Percentiles rank a stretch among this genome's conserved stretches.
These are phyloP conservation scores for Platorchestia sp. DNA, from an alignment of 1,140 invertebrate genomes.

Conservation along the genomic window DNA sequence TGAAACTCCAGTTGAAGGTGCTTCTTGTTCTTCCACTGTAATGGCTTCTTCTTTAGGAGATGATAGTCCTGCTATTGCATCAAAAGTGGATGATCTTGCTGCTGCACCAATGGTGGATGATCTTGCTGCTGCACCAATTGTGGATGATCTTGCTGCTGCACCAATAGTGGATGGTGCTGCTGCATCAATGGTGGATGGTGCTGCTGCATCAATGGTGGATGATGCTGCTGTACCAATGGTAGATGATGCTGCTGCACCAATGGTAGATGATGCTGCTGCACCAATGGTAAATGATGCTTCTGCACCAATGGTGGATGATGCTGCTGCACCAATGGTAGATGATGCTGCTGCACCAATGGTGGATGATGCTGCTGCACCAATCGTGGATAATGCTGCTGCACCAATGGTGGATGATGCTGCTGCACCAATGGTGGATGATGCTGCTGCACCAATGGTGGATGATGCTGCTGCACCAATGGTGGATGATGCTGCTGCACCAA, in stretches of 20 bases:
- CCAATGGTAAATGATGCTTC: not conserved
- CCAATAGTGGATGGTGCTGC: conserved; percentile 57
- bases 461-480: not conserved
- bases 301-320: not conserved
- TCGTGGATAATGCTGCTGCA: conserved; percentile 10
- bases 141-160: not conserved
- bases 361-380: not conserved
- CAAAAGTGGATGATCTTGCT: too few species aligned
- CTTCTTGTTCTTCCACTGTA: not conserved
- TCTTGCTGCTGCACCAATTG: not conserved
- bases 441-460: not conserved
- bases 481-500: not conserved
- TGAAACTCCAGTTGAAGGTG: not conserved
- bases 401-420: not conserved
- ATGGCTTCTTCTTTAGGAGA: not conserved
- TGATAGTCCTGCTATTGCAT: not conserved
- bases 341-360: not conserved
- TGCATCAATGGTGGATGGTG: not conserved
- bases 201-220: not conserved
- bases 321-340: too few species aligned
- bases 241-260: not conserved
- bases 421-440: not conserved
- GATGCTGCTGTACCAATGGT: not conserved
- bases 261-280: not conserved
- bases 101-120: too few species aligned